Evolutionary conservation across 2,797 vertebrate species (phyloP).

Genomic region (Eurystomus glaucurus): DNA sequence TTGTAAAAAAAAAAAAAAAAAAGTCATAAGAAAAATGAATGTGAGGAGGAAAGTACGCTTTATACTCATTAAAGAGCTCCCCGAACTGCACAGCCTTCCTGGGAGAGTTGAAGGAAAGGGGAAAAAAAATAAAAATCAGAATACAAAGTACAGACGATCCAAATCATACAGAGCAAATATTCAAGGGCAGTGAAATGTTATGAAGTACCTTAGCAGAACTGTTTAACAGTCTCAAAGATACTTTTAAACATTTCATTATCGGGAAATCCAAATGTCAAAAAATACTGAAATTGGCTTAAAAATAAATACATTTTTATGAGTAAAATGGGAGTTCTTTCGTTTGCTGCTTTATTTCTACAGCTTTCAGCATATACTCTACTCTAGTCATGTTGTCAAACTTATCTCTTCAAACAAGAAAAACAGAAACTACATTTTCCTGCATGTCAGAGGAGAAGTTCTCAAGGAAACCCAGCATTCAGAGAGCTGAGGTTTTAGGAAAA

Average conservation of each 20-base stretch:
- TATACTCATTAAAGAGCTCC: neutral
- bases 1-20: neutral
- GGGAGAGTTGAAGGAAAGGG: neutral
- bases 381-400: slow-evolving; percentile 18
- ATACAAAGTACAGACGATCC: neutral
- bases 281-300: neutral
- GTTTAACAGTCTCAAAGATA: slow-evolving; percentile 37
- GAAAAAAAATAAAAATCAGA: neutral
- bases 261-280: slow-evolving; percentile 44
- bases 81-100: neutral
- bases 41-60: neutral
- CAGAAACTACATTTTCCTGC: neutral
- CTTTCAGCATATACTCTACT: neutral
- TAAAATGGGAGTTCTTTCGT: slow-evolving; percentile 3
- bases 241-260: slow-evolving; percentile 41
- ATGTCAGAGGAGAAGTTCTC: neutral
- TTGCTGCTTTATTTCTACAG: slow-evolving; percentile 29
- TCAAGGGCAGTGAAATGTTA: slow-evolving; percentile 29
- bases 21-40: neutral
- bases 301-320: slow-evolving; percentile 4
- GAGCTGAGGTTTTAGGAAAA: neutral
- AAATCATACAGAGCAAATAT: slow-evolving; percentile 13
- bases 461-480: neutral
- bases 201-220: neutral
- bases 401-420: neutral